phyloP scores from a whole-genome alignment of 2,888 invertebrate genomes.

The Pseudolycoriella hygida region DNA sequence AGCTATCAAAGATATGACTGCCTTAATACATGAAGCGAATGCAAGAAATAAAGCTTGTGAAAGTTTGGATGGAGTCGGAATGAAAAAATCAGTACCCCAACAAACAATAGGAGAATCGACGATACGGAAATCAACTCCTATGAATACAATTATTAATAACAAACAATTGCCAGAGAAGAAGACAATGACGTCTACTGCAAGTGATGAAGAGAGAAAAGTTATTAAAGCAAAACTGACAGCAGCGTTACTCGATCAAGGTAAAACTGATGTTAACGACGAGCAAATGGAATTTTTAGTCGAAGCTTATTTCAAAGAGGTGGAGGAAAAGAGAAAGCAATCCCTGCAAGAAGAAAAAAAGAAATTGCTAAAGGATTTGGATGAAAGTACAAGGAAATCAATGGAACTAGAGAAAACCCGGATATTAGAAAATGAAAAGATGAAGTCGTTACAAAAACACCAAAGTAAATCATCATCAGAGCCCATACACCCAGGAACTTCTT shows the following conservation, averaged over 20 bases:
- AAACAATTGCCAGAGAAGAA: no score
- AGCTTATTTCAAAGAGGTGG: conserved; percentile 52
- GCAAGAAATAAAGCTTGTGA: conserved; percentile 31
- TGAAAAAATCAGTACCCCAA: conserved; percentile 10
- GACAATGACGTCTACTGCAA: conserved; percentile 36
- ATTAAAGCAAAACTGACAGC: conserved; percentile 70
- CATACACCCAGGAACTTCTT: no score
- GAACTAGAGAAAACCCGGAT: no score
- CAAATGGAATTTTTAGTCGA: conserved; percentile 65
- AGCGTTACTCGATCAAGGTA: conserved; percentile 59
- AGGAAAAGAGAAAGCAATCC: conserved; percentile 1
- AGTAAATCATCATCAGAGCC: no score
- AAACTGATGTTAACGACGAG: conserved; percentile 59
- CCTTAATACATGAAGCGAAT: conserved; percentile 48
- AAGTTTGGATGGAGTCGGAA: conserved; percentile 12
- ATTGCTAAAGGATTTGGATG: no score
- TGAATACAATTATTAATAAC: no score
- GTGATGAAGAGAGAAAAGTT: conserved; percentile 57
- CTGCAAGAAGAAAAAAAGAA: no score
- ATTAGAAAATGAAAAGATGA: no score
- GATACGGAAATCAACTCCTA: conserved; percentile 14
- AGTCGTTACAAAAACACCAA: conserved; percentile 22
- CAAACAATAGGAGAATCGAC: conserved; percentile 19
- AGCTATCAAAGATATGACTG: conserved; percentile 59
- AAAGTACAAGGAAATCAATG: no score